Conservation (phyloP, 2,113 vertebrate species). For the Rousettus leschenaultii region DNA sequence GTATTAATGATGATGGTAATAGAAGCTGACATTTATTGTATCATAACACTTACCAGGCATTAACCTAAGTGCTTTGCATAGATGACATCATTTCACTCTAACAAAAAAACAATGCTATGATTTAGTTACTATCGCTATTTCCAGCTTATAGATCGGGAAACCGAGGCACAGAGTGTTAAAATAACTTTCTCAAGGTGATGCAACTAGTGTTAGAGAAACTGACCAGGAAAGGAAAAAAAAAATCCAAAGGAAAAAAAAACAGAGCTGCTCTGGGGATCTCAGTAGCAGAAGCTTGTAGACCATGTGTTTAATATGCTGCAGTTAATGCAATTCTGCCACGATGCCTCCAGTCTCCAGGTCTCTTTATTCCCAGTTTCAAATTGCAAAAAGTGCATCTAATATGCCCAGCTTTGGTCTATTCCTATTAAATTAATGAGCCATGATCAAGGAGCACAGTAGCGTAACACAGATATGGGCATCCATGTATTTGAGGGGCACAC, state of each 20-base stretch:
- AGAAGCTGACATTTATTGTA: neutral
- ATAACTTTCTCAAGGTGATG: neutral
- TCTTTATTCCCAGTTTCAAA: constrained; percentile 1
- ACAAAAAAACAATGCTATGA: neutral
- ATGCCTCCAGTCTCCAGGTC: neutral
- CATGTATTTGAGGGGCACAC: neutral
- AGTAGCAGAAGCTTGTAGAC: neutral
- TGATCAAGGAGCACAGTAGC: neutral
- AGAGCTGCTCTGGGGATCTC: neutral
- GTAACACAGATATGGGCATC: neutral
- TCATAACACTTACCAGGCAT: neutral
- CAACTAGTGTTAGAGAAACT: neutral
- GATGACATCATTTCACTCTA: neutral
- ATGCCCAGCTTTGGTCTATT: neutral
- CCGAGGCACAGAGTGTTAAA: neutral
- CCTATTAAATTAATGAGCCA: neutral
- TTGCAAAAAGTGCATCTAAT: neutral
- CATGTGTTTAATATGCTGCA: neutral
- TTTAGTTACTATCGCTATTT: neutral
- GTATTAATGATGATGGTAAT: neutral
- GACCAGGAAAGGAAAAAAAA: neutral
- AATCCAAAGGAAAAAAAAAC: neutral
- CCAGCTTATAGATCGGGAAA: neutral
- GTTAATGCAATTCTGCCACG: neutral
- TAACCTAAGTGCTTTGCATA: neutral